Conservation (phyloP, 2,888 invertebrate species). For the Brachypterus glaber region DNA sequence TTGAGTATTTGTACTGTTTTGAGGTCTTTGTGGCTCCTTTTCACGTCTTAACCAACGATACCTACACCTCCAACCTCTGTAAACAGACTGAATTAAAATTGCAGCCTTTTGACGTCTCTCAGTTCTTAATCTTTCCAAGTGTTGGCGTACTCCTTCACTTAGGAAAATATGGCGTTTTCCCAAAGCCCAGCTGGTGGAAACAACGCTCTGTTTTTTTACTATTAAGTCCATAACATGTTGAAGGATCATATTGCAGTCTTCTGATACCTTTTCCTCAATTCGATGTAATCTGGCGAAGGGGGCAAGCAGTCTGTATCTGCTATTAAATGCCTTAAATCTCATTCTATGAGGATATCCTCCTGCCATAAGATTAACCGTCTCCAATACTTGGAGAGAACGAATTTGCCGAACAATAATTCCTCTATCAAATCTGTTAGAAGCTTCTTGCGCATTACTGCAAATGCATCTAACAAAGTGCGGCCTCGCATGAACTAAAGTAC, state of each 20-base stretch:
- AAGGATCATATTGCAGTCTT: constrained; percentile 66
- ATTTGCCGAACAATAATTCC: constrained; percentile 79
- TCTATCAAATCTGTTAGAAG: constrained; percentile 75
- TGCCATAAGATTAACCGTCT: constrained; percentile 92
- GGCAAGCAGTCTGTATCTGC: constrained; percentile 74
- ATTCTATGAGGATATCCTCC: constrained; percentile 91
- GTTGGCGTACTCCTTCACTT: constrained; percentile 87
- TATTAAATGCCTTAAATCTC: constrained; percentile 87
- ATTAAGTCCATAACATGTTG: constrained; percentile 57
- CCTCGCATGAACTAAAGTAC: constrained; percentile 84
- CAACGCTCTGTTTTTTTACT: constrained; percentile 47
- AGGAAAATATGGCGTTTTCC: constrained; percentile 91
- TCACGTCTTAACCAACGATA: constrained; percentile 53
- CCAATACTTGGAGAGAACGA: constrained; percentile 75
- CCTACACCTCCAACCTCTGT: constrained; percentile 71
- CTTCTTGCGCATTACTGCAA: constrained; percentile 75
- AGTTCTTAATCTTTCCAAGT: constrained; percentile 71
- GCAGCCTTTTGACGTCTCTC: constrained; percentile 73
- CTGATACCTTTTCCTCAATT: constrained; percentile 58
- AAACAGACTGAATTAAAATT: constrained; percentile 72
- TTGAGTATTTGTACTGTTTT: constrained; percentile 18
- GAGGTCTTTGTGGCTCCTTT: constrained; percentile 17
- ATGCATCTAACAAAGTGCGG: constrained; percentile 93
- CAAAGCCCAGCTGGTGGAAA: constrained; percentile 78
- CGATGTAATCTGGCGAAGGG: constrained; percentile 61